Percentiles rank a stretch among this genome's conserved stretches.
Conservation (phyloP, 2,113 vertebrate species). For the Butastur rufipennis region DNA sequence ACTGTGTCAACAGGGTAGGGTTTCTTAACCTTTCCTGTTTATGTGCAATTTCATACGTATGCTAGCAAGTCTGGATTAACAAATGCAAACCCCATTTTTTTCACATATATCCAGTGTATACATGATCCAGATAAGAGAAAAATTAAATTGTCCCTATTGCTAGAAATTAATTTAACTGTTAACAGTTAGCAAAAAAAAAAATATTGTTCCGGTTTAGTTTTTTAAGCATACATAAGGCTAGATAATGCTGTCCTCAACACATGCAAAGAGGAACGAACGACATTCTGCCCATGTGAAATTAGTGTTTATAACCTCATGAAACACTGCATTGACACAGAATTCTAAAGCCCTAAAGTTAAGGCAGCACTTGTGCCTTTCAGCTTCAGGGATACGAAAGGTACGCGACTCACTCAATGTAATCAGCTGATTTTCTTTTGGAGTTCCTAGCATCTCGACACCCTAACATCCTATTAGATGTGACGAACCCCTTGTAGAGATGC, state of each 20-base stretch:
- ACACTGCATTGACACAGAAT: background rate
- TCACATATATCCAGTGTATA: background rate
- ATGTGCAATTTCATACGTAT: background rate
- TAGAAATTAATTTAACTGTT: background rate
- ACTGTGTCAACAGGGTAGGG: background rate
- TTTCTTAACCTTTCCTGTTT: background rate
- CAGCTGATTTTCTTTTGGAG: background rate
- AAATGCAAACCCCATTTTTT: fast-evolving
- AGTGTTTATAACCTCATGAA: background rate
- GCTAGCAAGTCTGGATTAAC: background rate
- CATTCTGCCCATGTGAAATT: background rate
- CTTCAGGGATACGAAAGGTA: background rate
- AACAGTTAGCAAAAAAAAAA: background rate
- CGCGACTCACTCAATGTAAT: background rate
- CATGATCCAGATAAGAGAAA: fast-evolving
- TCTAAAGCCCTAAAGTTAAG: background rate
- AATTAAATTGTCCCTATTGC: background rate
- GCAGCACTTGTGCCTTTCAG: background rate
- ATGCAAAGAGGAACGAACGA: background rate
- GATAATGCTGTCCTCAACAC: background rate
- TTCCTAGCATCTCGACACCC: background rate
- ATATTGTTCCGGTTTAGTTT: background rate
- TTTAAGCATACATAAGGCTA: background rate
- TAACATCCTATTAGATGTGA: background rate
- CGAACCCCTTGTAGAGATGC: background rate